Percentiles rank a stretch among this genome's conserved stretches.
Evolutionary conservation across 2,113 vertebrate genomes (phyloP).

Genomic region (Xenopus borealis): DNA sequence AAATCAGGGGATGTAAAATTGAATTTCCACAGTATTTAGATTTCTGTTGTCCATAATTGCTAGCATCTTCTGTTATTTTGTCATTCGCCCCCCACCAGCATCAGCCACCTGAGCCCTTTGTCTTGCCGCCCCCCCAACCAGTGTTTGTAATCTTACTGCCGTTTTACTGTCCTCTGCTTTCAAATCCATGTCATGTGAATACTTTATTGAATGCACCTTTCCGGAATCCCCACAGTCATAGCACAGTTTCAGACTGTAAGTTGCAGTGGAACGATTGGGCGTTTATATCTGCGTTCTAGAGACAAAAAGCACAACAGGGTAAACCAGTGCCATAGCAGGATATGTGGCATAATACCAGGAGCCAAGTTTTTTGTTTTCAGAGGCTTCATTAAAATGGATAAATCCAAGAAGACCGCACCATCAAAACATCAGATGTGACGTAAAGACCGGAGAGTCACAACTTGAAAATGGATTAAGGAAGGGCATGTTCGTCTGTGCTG

Average conservation of each 20-base stretch:
- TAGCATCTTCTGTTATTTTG: too few species aligned
- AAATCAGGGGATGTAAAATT: too few species aligned
- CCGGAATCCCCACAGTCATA: not conserved
- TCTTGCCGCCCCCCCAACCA: too few species aligned
- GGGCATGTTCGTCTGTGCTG: too few species aligned
- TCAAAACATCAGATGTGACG: not conserved
- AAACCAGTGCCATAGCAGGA: not conserved
- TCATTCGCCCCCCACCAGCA: too few species aligned
- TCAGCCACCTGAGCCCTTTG: too few species aligned
- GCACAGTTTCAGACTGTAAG: not conserved
- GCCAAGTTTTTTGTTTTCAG: slow-evolving; percentile 14
- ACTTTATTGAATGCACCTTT: not conserved
- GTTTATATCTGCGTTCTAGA: not conserved
- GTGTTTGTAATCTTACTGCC: not conserved
- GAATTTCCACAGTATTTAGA: too few species aligned
- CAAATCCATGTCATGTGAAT: not conserved
- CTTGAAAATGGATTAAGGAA: too few species aligned
- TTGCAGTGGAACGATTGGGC: not conserved
- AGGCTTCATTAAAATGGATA: not conserved
- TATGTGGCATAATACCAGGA: not conserved
- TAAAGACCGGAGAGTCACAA: not conserved
- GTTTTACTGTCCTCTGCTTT: slow-evolving; percentile 5
- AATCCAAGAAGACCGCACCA: slow-evolving; percentile 3
- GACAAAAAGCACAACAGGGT: not conserved
- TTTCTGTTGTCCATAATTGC: not conserved